Conservation (phyloP, 2,797 vertebrate species). For the Anableps anableps region DNA sequence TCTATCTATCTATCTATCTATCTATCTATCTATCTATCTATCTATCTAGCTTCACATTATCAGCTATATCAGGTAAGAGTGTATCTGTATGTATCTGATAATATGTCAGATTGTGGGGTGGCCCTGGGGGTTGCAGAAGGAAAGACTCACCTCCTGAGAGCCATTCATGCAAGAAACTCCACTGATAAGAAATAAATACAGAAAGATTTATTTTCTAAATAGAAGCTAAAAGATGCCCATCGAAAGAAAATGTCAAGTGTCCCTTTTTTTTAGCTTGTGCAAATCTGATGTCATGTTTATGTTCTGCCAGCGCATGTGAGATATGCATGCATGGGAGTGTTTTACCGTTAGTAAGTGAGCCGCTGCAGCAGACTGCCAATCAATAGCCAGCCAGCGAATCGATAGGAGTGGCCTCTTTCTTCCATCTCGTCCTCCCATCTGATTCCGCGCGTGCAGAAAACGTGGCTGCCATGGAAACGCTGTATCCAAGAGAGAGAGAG, state of each 20-base stretch:
- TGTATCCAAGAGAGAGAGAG: conserved; percentile 70
- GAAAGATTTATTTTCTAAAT: not conserved
- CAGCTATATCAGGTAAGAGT: too few relatives aligned
- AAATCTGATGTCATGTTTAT: conserved; percentile 49
- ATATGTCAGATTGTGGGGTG: too few relatives aligned
- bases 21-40: not conserved
- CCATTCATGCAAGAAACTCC: not conserved
- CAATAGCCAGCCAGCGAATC: conserved; percentile 60
- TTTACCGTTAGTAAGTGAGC: conserved; percentile 53
- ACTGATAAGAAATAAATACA: not conserved
- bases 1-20: not conserved
- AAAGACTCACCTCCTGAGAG: too few relatives aligned
- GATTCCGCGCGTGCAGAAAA: conserved; percentile 76
- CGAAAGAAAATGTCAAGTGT: not conserved
- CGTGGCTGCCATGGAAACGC: conserved; percentile 82
- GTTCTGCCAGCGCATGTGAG: conserved; percentile 19
- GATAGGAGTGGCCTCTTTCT: conserved; percentile 70
- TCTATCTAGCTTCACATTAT: not conserved
- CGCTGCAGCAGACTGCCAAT: conserved; percentile 63
- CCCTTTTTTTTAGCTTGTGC: not conserved
- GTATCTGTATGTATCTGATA: too few relatives aligned
- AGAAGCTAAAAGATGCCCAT: conserved; percentile 59
- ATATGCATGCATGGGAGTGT: conserved; percentile 27
- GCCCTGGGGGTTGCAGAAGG: too few relatives aligned
- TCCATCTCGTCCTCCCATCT: conserved; percentile 46